These are phyloP conservation scores for Pollenia labialis DNA, from an alignment of 2,888 invertebrate genomes.

Conservation along the genomic window DNA sequence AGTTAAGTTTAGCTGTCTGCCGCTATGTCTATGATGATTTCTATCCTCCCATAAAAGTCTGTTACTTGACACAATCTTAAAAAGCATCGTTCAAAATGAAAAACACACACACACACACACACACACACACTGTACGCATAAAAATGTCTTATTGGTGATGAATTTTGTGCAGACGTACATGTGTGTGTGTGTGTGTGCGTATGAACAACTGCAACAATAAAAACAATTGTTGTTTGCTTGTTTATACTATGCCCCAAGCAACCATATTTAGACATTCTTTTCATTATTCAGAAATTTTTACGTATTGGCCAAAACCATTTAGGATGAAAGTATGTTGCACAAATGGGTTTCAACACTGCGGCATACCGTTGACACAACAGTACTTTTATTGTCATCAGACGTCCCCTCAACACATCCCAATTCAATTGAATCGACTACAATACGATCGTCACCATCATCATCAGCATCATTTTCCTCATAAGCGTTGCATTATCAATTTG, in stretches of 20 bases:
- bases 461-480: constrained; percentile 58
- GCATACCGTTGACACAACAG: constrained; percentile 73
- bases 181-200: not conserved
- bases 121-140: constrained; percentile 54
- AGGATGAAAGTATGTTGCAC: constrained; percentile 74
- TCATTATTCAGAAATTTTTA: constrained; percentile 73
- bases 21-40: constrained; percentile 73
- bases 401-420: constrained; percentile 52
- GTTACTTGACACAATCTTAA: constrained; percentile 71
- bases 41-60: constrained; percentile 71
- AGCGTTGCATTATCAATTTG: constrained; percentile 63
- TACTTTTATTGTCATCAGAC: constrained; percentile 70
- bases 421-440: constrained; percentile 54
- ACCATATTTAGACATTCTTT: constrained; percentile 72
- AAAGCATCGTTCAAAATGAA: constrained; percentile 61
- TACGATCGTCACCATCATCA: constrained; percentile 38
- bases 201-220: not conserved
- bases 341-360: constrained; percentile 72
- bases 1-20: constrained; percentile 71
- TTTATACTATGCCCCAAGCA: constrained; percentile 62
- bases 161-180: constrained; percentile 48
- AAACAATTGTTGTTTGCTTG: constrained; percentile 66
- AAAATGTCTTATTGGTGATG: constrained; percentile 67
- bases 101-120: not conserved
- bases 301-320: constrained; percentile 72